Evolutionary conservation across 2,888 invertebrate species (phyloP).

Genomic region (Limnephilus rhombicus): DNA sequence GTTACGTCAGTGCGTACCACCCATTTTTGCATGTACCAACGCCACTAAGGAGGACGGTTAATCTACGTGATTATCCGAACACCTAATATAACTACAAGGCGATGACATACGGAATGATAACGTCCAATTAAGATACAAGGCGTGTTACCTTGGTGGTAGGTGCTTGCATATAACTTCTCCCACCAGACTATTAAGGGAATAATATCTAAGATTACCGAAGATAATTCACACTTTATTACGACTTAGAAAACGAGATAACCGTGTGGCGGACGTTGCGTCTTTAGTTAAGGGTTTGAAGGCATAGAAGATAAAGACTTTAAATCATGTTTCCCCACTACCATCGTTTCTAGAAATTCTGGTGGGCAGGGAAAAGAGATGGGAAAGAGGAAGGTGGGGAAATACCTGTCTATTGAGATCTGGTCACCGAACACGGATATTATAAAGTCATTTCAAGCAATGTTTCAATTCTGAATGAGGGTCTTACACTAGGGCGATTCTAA

Average conservation of each 20-base stretch:
- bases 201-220: neutral
- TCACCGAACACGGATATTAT: too few relatives aligned
- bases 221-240: neutral
- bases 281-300: neutral
- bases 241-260: neutral
- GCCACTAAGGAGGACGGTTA: neutral
- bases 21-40: too few relatives aligned
- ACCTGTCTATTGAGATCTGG: too few relatives aligned
- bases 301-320: neutral
- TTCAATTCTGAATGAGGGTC: too few relatives aligned
- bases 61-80: neutral
- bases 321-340: neutral
- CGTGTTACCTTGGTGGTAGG: neutral
- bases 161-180: neutral
- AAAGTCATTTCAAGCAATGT: too few relatives aligned
- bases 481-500: too few relatives aligned
- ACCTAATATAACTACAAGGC: neutral
- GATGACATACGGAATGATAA: neutral
- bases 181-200: neutral
- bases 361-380: too few relatives aligned
- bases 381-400: too few relatives aligned
- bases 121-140: neutral
- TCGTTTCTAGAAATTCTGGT: too few relatives aligned
- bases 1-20: too few relatives aligned
- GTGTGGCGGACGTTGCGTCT: neutral